Conservation (phyloP, 1,140 invertebrate species). For the Chironomus striatipennis region DNA sequence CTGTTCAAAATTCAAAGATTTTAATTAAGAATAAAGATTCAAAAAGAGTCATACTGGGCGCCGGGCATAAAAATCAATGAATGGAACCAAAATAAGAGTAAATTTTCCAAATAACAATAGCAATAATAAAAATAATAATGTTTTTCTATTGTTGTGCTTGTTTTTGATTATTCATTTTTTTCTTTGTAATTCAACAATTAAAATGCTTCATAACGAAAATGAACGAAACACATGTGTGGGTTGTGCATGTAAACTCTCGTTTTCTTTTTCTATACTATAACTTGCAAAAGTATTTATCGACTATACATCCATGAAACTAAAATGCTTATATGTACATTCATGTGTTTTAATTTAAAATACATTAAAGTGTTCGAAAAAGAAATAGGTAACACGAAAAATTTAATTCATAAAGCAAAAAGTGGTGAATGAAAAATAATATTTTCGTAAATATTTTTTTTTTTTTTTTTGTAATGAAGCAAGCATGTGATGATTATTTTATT, state of each 20-base stretch:
- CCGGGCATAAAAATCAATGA: background rate
- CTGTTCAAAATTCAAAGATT: too few species aligned
- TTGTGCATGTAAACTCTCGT: slow-evolving; percentile 21
- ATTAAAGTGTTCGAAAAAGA: background rate
- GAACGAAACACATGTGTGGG: background rate
- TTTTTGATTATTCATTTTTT: background rate
- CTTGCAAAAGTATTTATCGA: background rate
- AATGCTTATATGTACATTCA: background rate
- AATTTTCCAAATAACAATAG: too few species aligned
- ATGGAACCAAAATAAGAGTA: background rate
- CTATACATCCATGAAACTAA: background rate
- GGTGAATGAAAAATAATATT: slow-evolving; percentile 15
- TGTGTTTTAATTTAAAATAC: too few species aligned
- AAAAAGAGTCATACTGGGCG: background rate
- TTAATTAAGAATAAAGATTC: background rate
- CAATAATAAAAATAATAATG: slow-evolving; percentile 2
- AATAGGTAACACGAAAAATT: background rate
- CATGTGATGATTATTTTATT: background rate
- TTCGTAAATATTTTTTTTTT: background rate
- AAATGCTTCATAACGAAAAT: slow-evolving; percentile 2
- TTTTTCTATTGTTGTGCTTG: slow-evolving; percentile 15
- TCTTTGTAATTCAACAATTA: slow-evolving; percentile 20
- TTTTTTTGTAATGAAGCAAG: background rate
- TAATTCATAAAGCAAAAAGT: slow-evolving; percentile 19
- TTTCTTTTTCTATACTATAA: slow-evolving; percentile 2